Conservation (phyloP, 2,888 invertebrate species). For the Actias luna region DNA sequence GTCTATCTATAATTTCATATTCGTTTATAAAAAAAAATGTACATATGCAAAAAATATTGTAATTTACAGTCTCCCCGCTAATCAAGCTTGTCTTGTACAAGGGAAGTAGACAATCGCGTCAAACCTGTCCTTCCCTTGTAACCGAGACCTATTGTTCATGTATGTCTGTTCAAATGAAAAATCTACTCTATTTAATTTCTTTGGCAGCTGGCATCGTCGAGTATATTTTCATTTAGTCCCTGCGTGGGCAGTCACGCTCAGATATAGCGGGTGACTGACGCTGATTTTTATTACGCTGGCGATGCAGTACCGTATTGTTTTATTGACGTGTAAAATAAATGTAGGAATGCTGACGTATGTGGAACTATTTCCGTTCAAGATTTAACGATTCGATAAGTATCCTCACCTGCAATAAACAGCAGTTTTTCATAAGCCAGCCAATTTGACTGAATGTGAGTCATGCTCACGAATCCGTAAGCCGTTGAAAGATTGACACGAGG, state of each 20-base stretch:
- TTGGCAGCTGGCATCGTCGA: constrained; percentile 70
- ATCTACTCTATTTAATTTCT: constrained; percentile 76
- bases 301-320: constrained; percentile 71
- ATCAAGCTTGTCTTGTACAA: constrained; percentile 21
- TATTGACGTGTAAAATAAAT: constrained; percentile 61
- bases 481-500: constrained; percentile 15
- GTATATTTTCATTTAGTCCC: constrained; percentile 69
- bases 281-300: constrained; percentile 68
- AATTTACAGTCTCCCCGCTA: neutral
- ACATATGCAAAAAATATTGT: neutral
- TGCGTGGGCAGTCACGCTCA: constrained; percentile 63
- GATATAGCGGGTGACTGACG: constrained; percentile 69
- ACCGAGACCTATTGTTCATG: constrained; percentile 70
- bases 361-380: constrained; percentile 39
- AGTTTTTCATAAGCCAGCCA: constrained; percentile 26
- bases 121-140: constrained; percentile 62
- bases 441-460: constrained; percentile 17
- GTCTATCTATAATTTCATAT: too few relatives aligned
- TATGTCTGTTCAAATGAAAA: constrained; percentile 68
- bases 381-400: constrained; percentile 29
- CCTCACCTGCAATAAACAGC: constrained; percentile 33
- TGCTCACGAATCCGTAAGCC: constrained; percentile 3
- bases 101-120: constrained; percentile 34
- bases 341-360: constrained; percentile 46
- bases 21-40: neutral